phyloP scores from a whole-genome alignment of 2,797 vertebrate genomes.

The Luscinia megarhynchos region DNA sequence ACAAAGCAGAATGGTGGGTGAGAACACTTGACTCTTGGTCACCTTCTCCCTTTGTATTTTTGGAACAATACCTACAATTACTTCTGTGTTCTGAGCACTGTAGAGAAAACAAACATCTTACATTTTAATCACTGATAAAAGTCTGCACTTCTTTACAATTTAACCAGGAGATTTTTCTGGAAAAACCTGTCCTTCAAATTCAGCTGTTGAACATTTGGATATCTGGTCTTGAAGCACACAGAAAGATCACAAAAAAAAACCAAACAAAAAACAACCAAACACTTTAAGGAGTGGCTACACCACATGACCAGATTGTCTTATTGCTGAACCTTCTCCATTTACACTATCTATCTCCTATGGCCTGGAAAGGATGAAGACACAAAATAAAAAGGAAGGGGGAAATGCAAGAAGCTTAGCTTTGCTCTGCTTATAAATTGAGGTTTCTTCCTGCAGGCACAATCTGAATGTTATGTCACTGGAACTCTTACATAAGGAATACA shows the following conservation, averaged over 20 bases:
- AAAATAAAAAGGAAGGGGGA: neutral
- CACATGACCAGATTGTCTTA: neutral
- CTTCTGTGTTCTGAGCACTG: neutral
- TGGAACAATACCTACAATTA: neutral
- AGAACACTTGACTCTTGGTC: fast-evolving
- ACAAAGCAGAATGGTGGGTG: neutral
- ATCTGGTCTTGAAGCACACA: neutral
- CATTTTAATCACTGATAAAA: neutral
- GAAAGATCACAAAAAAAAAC: neutral
- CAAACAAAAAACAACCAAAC: too few species aligned
- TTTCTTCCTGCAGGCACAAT: neutral
- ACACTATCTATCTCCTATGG: neutral
- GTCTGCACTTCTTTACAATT: neutral
- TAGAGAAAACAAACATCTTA: neutral
- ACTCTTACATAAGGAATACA: neutral
- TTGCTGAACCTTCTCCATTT: neutral
- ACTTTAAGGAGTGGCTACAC: neutral
- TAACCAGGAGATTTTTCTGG: neutral
- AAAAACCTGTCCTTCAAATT: neutral
- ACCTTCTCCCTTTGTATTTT: neutral
- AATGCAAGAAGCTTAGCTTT: neutral
- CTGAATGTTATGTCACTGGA: neutral
- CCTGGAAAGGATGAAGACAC: neutral
- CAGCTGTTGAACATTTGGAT: neutral
- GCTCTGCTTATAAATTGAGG: neutral